Percentiles rank a stretch among this genome's conserved stretches.
These are phyloP conservation scores for Anastrepha obliqua DNA, from an alignment of 1,140 invertebrate genomes.

Conservation along the genomic window DNA sequence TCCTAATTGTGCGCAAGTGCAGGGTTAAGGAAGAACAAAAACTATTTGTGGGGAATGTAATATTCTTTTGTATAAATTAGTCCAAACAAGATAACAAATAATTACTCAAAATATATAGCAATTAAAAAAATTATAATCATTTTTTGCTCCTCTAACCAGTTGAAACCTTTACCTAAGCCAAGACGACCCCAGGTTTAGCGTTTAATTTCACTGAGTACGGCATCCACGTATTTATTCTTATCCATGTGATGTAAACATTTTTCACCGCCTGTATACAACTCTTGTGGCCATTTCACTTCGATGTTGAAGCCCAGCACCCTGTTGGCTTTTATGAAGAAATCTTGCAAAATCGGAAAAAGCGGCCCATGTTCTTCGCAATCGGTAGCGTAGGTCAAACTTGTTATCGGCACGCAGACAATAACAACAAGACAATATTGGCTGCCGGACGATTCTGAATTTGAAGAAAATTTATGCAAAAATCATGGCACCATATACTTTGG, in stretches of 20 bases:
- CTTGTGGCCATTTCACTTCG: slow-evolving; percentile 96
- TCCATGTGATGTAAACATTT: slow-evolving; percentile 91
- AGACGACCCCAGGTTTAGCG: slow-evolving; percentile 84
- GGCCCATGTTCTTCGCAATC: slow-evolving; percentile 82
- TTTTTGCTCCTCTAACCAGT: no score
- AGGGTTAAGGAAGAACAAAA: no score
- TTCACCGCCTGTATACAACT: slow-evolving; percentile 86
- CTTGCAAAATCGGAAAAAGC: slow-evolving; percentile 91
- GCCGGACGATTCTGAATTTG: background rate
- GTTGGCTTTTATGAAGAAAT: slow-evolving; percentile 85
- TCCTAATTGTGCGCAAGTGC: no score
- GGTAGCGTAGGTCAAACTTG: slow-evolving; percentile 87
- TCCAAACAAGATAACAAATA: no score
- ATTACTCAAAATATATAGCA: no score
- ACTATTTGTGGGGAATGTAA: no score
- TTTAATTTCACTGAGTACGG: slow-evolving; percentile 83
- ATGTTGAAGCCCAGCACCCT: slow-evolving; percentile 91
- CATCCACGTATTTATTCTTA: slow-evolving; percentile 90
- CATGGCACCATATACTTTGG: slow-evolving; percentile 93
- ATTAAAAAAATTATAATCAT: no score
- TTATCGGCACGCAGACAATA: slow-evolving; percentile 89
- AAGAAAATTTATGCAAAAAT: slow-evolving; percentile 95
- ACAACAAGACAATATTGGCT: slow-evolving; percentile 81
- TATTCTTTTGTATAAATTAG: no score
- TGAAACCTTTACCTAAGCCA: slow-evolving; percentile 77